Evolutionary conservation across 2,113 vertebrate genomes (phyloP), one percentile per base, ranked within the genome.

Genomic region (Takifugu flavidus): DNA sequence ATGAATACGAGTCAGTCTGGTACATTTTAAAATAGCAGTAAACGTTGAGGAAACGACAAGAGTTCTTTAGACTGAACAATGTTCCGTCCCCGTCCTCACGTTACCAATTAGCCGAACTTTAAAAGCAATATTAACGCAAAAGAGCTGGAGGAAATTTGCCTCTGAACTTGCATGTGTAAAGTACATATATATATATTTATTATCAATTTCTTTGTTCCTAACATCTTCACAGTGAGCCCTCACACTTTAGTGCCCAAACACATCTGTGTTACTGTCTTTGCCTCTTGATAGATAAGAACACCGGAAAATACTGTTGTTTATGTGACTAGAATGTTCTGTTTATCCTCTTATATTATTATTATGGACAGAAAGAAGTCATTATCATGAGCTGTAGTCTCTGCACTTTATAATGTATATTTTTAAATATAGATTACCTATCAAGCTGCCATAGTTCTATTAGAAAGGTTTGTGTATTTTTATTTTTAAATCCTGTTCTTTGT

Each of bases 391-490:
- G 47, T 78, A 61, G 79, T 62, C 75, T 77, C 70, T 79, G 88
- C 83, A 77, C 87, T 91, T 91, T 91, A 88, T 77, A 69, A 58
- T 64, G 25, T 82, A 15, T 75, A 78, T 82, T 77, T 80, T 76
- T 49, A 63, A 67, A 70, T 60, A 57, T 46, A 64, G 28, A 68
- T 54, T 56, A 74, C 31, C 63, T 15, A 62, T 53, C 5, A 69
- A 70, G 25, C 59, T 72, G 26, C 13, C 15, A 46, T 66, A 72
- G 68, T 74, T 64, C 47, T 56, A 53, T 46, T 60, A 60, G 58
- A 65, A 51, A 49, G 34, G 45, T 31, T 58, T 70, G 31, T 70
- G 26, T 44, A 20, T 29, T 60, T 20, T 12, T 20, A 20, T 20
- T 25, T 25, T 65, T 56, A 71, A 25, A 59, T 51, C 49, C 60